These are phyloP conservation scores for Cairina moschata DNA, from an alignment of 2,113 vertebrate species.

Conservation along the genomic window DNA sequence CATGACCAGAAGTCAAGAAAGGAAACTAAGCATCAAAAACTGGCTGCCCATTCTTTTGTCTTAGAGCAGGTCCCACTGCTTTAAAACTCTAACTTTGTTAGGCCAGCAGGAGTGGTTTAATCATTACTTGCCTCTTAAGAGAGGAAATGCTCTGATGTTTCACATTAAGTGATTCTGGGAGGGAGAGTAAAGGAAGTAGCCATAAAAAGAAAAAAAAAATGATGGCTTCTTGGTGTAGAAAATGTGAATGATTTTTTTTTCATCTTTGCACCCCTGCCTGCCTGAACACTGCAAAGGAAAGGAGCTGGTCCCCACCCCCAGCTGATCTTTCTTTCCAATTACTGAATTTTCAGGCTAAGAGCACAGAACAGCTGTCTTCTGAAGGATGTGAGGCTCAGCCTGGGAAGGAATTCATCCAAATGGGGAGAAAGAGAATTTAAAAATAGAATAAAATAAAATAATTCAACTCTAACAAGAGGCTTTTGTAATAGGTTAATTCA, in stretches of 20 bases:
- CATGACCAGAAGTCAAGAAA: neutral
- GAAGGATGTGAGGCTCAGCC: neutral
- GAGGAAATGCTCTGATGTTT: neutral
- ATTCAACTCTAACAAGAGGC: neutral
- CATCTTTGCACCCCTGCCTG: neutral
- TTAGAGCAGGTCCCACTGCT: neutral
- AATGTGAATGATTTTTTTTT: neutral
- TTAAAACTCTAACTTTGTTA: neutral
- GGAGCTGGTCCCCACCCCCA: neutral
- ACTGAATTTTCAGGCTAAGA: neutral
- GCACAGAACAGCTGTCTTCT: neutral
- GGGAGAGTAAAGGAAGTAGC: neutral
- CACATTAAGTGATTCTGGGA: neutral
- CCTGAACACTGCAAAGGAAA: neutral
- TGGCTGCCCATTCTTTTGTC: neutral
- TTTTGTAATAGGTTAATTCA: neutral
- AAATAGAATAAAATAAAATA: no score
- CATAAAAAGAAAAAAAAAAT: constrained; percentile 11
- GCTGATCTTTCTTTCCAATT: neutral
- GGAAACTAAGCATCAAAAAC: neutral
- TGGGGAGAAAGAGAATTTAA: no score
- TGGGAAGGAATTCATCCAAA: neutral
- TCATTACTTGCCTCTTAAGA: neutral
- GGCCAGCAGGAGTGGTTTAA: constrained; percentile 2
- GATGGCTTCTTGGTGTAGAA: neutral